A percentile compares a stretch with the other conserved stretches of the same genome.
These are phyloP conservation scores for Strigamia maritima DNA, from an alignment of 2,888 invertebrate genomes.

Conservation along the genomic window DNA sequence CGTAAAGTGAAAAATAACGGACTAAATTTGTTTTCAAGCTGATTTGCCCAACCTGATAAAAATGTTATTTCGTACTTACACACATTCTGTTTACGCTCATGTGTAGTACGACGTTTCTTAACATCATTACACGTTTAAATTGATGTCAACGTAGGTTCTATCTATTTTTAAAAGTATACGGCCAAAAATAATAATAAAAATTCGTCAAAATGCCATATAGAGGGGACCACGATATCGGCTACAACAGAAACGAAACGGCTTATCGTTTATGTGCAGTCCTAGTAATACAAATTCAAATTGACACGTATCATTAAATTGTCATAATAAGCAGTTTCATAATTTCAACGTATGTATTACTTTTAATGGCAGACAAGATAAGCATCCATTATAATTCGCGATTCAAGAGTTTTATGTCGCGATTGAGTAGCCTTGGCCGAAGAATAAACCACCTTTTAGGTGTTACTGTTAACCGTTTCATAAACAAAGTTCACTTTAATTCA, in stretches of 20 bases:
- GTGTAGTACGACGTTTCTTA: constrained; percentile 16
- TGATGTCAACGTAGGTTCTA: not conserved
- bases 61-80: not conserved
- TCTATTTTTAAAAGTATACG: constrained; percentile 12
- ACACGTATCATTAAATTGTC: not conserved
- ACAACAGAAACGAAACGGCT: not conserved
- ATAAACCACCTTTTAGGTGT: too few species aligned
- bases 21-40: not conserved
- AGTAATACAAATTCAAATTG: not conserved
- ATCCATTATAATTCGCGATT: too few species aligned
- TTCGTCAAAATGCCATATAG: not conserved
- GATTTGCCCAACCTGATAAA: not conserved
- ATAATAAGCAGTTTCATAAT: not conserved
- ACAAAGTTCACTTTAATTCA: too few species aligned
- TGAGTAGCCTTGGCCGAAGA: too few species aligned
- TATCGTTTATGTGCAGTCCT: not conserved
- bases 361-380: too few species aligned
- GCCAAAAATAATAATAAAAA: constrained; percentile 13
- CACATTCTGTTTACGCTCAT: not conserved
- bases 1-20: not conserved
- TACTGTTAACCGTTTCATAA: too few species aligned
- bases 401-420: too few species aligned
- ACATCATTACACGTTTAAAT: not conserved
- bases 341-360: not conserved
- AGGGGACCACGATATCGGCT: not conserved